phyloP scores from a whole-genome alignment of 2,888 invertebrate genomes.

The Tupiocoris notatus region DNA sequence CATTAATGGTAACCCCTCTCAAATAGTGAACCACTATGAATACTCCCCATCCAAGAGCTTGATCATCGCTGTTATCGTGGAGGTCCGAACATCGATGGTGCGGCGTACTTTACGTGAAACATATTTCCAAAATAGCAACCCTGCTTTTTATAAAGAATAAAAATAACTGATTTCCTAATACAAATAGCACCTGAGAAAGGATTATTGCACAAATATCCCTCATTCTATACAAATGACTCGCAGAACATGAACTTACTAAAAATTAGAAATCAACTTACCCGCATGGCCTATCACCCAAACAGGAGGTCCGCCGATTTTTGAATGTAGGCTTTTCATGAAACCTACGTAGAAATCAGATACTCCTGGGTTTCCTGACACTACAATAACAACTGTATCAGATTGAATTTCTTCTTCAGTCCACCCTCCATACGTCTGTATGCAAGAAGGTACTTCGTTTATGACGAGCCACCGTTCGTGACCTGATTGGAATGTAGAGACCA shows the following conservation, averaged over 20 bases:
- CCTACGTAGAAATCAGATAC: conserved; percentile 74
- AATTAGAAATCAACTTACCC: conserved; percentile 68
- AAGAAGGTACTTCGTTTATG: conserved; percentile 69
- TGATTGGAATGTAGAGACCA: not conserved
- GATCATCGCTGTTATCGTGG: conserved; percentile 54
- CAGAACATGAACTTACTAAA: too few species aligned
- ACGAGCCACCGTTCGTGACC: conserved; percentile 45
- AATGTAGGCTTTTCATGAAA: conserved; percentile 60
- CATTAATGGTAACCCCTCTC: too few species aligned
- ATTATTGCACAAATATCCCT: too few species aligned
- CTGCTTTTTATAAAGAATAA: too few species aligned
- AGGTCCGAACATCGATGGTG: too few species aligned
- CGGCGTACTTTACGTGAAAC: too few species aligned
- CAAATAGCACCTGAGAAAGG: too few species aligned
- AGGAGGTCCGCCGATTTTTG: conserved; percentile 56
- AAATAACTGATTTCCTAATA: too few species aligned
- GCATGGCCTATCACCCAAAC: conserved; percentile 80
- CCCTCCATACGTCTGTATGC: conserved; percentile 64
- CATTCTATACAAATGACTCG: too few species aligned
- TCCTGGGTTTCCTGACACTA: conserved; percentile 88
- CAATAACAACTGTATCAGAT: conserved; percentile 63
- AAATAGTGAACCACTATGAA: too few species aligned
- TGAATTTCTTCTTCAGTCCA: conserved; percentile 64
- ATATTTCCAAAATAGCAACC: too few species aligned
- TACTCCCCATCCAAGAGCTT: too few species aligned